A percentile compares a stretch with the other conserved stretches of the same genome.
These are phyloP conservation scores for Conchocele bisecta DNA, from an alignment of 2,888 invertebrate species.

Conservation along the genomic window DNA sequence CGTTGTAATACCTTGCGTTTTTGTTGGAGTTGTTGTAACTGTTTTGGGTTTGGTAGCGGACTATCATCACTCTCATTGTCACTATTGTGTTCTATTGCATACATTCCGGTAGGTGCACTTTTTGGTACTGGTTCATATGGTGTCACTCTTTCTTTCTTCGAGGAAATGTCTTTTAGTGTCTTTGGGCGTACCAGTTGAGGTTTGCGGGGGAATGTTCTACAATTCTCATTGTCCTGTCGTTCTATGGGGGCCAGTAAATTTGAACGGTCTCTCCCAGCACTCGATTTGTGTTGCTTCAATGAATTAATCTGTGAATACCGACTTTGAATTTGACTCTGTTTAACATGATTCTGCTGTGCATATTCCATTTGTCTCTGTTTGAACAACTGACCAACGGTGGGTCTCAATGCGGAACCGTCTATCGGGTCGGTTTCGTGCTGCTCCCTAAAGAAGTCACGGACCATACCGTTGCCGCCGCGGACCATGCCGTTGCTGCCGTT, in stretches of 20 bases:
- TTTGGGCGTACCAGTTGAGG: constrained; percentile 62
- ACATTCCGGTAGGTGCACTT: constrained; percentile 54
- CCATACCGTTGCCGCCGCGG: constrained; percentile 37
- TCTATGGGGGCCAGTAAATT: constrained; percentile 74
- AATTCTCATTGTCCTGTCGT: constrained; percentile 7
- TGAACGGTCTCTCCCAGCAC: constrained; percentile 69
- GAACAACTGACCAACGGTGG: constrained; percentile 69
- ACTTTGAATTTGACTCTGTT: neutral
- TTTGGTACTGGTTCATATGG: constrained; percentile 28
- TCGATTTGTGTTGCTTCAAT: constrained; percentile 25
- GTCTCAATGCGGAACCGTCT: constrained; percentile 35
- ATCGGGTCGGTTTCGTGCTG: constrained; percentile 54
- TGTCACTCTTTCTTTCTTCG: constrained; percentile 27
- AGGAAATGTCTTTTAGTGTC: constrained; percentile 40
- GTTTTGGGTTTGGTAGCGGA: constrained; percentile 56
- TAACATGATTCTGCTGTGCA: neutral
- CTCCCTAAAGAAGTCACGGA: constrained; percentile 68
- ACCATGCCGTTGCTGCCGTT: constrained; percentile 34
- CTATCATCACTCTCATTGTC: constrained; percentile 50
- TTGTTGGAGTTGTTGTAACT: constrained; percentile 57
- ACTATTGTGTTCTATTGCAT: constrained; percentile 12
- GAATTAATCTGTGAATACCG: neutral
- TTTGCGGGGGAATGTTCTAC: constrained; percentile 55
- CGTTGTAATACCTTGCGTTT: constrained; percentile 46
- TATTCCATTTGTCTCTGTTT: constrained; percentile 49